Conservation (phyloP, 2,888 invertebrate species). For the Noctua janthe region DNA sequence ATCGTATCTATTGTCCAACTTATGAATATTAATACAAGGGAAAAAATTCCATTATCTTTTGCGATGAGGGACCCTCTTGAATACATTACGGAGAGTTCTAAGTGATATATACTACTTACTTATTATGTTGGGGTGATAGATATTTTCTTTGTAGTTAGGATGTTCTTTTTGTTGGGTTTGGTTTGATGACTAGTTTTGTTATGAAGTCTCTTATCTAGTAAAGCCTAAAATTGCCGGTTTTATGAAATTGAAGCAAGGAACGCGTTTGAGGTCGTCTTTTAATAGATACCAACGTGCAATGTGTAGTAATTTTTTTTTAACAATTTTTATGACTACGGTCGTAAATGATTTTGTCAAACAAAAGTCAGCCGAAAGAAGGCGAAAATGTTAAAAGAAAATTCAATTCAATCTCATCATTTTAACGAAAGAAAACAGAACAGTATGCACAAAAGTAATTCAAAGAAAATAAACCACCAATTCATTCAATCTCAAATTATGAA, state of each 20-base stretch:
- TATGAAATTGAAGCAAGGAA: no score
- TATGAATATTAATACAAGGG: constrained; percentile 67
- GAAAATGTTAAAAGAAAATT: background rate
- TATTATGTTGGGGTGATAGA: constrained; percentile 50
- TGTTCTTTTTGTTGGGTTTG: constrained; percentile 9
- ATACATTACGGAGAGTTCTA: constrained; percentile 63
- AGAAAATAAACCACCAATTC: constrained; percentile 43
- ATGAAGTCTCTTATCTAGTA: no score
- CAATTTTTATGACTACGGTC: background rate
- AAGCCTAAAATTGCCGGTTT: background rate
- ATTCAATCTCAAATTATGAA: constrained; percentile 46
- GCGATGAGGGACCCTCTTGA: constrained; percentile 61
- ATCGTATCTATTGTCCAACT: constrained; percentile 59
- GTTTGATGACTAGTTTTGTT: background rate
- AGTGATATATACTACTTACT: constrained; percentile 63
- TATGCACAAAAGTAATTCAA: constrained; percentile 34
- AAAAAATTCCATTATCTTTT: constrained; percentile 68
- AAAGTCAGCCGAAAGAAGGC: background rate
- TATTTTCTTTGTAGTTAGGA: constrained; percentile 39
- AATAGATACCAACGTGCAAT: background rate
- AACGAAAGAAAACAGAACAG: constrained; percentile 10
- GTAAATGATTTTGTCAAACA: background rate
- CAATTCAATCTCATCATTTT: background rate
- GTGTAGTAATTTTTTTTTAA: background rate
- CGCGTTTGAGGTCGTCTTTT: background rate